Percentiles rank a stretch among this genome's conserved stretches.
These are phyloP conservation scores for Antitype chi DNA, from an alignment of 2,888 invertebrate species.

Conservation along the genomic window DNA sequence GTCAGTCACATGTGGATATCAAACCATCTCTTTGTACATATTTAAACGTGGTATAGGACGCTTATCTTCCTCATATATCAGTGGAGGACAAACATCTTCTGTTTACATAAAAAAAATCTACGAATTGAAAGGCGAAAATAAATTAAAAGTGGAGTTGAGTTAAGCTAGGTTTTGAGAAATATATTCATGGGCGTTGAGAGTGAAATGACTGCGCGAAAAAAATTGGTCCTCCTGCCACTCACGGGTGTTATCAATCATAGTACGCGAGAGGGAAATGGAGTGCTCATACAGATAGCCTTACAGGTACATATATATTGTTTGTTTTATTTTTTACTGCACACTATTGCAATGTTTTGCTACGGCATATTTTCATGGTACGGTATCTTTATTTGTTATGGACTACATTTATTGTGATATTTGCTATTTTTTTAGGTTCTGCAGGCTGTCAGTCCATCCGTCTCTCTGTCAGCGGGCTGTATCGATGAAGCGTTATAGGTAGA, in stretches of 20 bases:
- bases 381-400: conserved; percentile 4
- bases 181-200: conserved; percentile 40
- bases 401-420: neutral
- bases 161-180: conserved; percentile 33
- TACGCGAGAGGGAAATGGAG: conserved; percentile 39
- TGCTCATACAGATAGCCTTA: conserved; percentile 17
- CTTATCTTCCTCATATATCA: conserved; percentile 44
- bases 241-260: conserved; percentile 56
- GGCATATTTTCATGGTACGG: neutral
- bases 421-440: neutral
- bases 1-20: conserved; percentile 72
- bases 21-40: conserved; percentile 75
- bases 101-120: neutral
- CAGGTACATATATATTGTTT: neutral
- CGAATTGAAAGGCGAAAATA: conserved; percentile 18
- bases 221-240: conserved; percentile 50
- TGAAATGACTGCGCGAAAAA: conserved; percentile 49
- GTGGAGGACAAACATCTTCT: neutral
- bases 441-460: too few species aligned
- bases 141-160: conserved; percentile 20
- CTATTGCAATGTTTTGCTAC: conserved; percentile 4
- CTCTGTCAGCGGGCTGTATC: too few species aligned
- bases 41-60: conserved; percentile 69
- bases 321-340: neutral
- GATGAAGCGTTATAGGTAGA: too few species aligned